Conservation (phyloP, 1,140 invertebrate species). For the Pogonomyrmex barbatus region DNA sequence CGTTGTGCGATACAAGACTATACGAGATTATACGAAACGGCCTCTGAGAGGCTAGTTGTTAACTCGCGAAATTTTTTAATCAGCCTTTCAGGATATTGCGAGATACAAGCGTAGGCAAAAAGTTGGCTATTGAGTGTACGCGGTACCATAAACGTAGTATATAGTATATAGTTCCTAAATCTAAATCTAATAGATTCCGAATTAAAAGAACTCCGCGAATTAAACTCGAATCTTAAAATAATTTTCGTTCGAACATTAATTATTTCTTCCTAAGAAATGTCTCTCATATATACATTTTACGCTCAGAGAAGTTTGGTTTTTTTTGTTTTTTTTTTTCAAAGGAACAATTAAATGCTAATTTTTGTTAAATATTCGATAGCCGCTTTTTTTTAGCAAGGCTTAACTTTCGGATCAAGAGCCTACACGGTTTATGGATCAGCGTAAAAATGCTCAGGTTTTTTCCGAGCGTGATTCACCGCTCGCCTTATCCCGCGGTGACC, state of each 20-base stretch:
- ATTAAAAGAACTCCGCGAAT: not conserved
- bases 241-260: not conserved
- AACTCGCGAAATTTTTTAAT: slow-evolving; percentile 34
- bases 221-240: not conserved
- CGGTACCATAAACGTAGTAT: not conserved
- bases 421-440: not conserved
- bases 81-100: not conserved
- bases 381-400: not conserved
- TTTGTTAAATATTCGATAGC: not conserved
- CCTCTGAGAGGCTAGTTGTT: not conserved
- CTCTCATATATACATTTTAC: not conserved
- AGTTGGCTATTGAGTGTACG: not conserved
- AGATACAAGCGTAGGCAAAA: not conserved
- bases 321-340: no score
- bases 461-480: slow-evolving; percentile 4
- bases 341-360: not conserved
- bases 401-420: not conserved
- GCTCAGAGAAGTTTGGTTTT: not conserved
- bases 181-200: slow-evolving; percentile 8
- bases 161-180: not conserved
- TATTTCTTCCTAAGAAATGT: not conserved
- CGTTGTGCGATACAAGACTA: slow-evolving; percentile 18
- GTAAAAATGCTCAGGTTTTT: not conserved
- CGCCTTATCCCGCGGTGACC: slow-evolving; percentile 46
- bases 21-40: not conserved